Evolutionary conservation across 2,113 vertebrate genomes (phyloP), one percentile per base, ranked within the genome.

Genomic region (Empidonax alnorum): DNA sequence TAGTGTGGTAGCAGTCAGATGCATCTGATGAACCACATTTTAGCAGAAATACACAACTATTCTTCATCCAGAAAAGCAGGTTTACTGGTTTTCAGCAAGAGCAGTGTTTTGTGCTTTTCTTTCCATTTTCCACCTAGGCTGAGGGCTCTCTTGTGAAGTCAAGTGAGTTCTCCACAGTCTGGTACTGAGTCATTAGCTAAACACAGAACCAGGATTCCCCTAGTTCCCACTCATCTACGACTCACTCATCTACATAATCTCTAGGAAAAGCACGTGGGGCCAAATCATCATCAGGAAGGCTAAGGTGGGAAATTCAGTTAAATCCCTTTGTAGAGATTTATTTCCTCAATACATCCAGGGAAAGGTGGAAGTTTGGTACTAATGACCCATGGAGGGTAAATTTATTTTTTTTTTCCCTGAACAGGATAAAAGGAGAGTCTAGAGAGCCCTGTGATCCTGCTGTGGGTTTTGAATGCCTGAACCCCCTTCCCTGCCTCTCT

Each of bases 131-230:
- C 53, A 22, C 53, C 17, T 52, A 62, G 85, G 10, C 50, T 75
- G 30, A 94, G 16, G 10, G 23, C 76, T 78, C 42, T 66, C 53
- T 82, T n/a, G 9, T 55, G 41, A 89, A 90, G 63, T 94, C 93
- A 90, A 90, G 63, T 84, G 82, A 94, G 41, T 86, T 35, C 58
- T 61, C 28, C 35, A 62, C 7, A 2, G 19, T 66, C 33, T n/a
- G 47, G 16, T 83, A n/a, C 49, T 95, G 88, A 96, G 44, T 96
- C 53, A 92, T 63, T 47, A 81, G 61, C 58, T 93, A 94, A 90
- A 78, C 49, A 71, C 30, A 49, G 85, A 94, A 41, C 47, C 58
- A 72, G 89, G 65, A 91, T 94, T 96, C 61, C 82, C 71, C 67
- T 73, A 62, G 41, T 61, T 87, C 63, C 41, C 55, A 81, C 25